Conservation (phyloP, 2,113 vertebrate species). For the Dicerorhinus sumatrensis region DNA sequence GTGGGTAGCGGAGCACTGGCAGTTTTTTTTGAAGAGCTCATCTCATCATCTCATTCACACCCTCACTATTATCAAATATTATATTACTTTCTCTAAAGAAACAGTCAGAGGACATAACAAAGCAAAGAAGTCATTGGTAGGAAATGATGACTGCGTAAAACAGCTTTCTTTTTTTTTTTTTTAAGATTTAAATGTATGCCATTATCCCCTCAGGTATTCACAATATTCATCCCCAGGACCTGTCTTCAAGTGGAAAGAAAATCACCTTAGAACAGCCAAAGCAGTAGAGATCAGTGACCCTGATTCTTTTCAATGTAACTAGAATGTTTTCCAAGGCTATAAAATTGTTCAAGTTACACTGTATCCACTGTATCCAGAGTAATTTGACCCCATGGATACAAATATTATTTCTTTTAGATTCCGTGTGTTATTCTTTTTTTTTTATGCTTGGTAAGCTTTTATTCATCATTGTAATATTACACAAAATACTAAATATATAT, state of each 20-base stretch:
- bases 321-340: not conserved
- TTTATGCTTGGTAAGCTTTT: too few relatives aligned
- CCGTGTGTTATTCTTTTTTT: not conserved
- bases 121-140: not conserved
- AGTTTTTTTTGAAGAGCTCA: not conserved
- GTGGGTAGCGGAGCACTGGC: not conserved
- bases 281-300: not conserved
- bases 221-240: not conserved
- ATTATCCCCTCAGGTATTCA: not conserved
- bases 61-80: not conserved
- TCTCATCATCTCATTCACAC: not conserved
- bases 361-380: not conserved
- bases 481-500: too few relatives aligned
- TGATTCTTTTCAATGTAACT: not conserved
- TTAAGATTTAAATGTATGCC: not conserved
- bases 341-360: not conserved
- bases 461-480: too few relatives aligned
- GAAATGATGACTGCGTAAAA: conserved; percentile 6
- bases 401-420: conserved; percentile 1
- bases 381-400: not conserved
- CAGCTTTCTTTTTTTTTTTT: not conserved
- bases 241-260: conserved; percentile 15
- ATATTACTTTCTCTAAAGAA: not conserved
- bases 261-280: not conserved
- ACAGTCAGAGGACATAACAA: not conserved